Percentiles rank a stretch among this genome's conserved stretches.
Evolutionary conservation across 2,888 invertebrate genomes (phyloP).

Genomic region (Melanchra persicariae): DNA sequence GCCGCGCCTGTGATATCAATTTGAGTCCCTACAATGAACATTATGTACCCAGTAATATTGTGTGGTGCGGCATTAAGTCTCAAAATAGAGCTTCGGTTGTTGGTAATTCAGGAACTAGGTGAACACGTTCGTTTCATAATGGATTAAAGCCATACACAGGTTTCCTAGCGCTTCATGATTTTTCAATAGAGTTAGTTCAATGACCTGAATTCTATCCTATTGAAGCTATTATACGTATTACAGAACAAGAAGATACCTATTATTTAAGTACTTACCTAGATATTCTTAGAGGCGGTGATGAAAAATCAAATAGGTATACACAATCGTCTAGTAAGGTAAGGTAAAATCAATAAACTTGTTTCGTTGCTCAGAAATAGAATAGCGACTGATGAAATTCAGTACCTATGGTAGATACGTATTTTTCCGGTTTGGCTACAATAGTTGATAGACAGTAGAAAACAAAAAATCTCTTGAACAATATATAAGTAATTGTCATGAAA

Average conservation of each 20-base stretch:
- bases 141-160: constrained; percentile 15
- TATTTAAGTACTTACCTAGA: too few relatives aligned
- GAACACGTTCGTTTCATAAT: constrained; percentile 10
- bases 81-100: constrained; percentile 48
- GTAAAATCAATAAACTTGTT: neutral
- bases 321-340: neutral
- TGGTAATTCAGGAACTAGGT: constrained; percentile 36
- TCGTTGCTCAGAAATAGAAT: neutral
- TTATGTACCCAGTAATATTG: constrained; percentile 43
- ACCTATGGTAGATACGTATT: neutral
- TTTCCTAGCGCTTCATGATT: constrained; percentile 23
- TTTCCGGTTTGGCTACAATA: neutral
- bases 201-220: neutral
- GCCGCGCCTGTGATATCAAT: constrained; percentile 63
- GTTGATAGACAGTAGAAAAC: neutral
- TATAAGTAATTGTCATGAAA: neutral
- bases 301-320: neutral
- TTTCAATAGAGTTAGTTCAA: constrained; percentile 12
- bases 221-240: neutral
- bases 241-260: neutral
- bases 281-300: neutral
- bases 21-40: constrained; percentile 51
- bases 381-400: neutral
- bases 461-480: neutral
- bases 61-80: constrained; percentile 41